A percentile compares a stretch with the other conserved stretches of the same genome.
Evolutionary conservation across 2,113 vertebrate genomes (phyloP).

Genomic region (Heloderma charlesbogerti): DNA sequence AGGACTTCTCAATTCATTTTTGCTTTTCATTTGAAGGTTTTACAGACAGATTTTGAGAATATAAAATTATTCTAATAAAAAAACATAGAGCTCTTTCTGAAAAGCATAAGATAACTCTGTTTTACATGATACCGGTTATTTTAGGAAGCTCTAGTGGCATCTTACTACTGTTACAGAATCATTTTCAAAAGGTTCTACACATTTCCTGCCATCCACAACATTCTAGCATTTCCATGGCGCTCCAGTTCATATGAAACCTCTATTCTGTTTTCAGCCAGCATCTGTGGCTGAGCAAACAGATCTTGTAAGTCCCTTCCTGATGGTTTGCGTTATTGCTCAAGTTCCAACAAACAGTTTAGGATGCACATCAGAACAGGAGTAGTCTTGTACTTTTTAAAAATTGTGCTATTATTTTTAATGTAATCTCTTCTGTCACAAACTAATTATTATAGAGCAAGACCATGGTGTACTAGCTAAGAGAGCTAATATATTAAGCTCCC

Average conservation of each 20-base stretch:
- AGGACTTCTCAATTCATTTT: background rate
- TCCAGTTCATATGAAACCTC: background rate
- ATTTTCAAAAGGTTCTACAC: background rate
- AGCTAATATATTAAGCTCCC: background rate
- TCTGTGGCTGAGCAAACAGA: background rate
- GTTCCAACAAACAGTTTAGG: background rate
- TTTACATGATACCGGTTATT: background rate
- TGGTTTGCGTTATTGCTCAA: background rate
- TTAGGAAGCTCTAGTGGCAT: background rate
- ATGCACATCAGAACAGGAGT: background rate
- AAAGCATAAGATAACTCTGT: background rate
- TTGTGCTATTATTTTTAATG: background rate
- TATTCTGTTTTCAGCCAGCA: background rate
- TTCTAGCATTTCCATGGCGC: conserved; percentile 17
- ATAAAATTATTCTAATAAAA: background rate
- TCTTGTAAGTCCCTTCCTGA: background rate
- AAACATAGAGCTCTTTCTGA: background rate
- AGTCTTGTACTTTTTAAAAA: background rate
- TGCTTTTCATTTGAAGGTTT: background rate
- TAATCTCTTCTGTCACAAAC: background rate
- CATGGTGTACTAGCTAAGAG: background rate
- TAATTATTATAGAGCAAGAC: background rate
- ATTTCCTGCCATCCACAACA: background rate
- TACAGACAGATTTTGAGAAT: background rate
- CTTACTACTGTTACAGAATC: background rate